Conservation (phyloP, 2,888 invertebrate species). For the Plemyria rubiginata region DNA sequence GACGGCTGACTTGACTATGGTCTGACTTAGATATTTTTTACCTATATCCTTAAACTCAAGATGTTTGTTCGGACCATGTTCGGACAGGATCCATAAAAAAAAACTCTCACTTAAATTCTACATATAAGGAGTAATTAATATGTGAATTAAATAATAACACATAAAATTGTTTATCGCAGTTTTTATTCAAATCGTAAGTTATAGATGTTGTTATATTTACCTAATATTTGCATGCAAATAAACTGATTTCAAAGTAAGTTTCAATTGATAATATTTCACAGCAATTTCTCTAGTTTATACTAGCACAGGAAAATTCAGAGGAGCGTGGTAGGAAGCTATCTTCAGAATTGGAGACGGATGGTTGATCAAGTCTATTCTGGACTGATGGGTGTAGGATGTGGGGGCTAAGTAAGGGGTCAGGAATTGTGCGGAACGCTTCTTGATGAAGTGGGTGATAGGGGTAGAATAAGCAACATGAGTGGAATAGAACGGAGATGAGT, state of each 20-base stretch:
- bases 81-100: too few relatives aligned
- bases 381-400: constrained; percentile 56
- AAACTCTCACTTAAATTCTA: too few relatives aligned
- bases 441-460: constrained; percentile 61
- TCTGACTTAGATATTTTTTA: too few relatives aligned
- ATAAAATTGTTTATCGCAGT: background rate
- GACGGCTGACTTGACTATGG: too few relatives aligned
- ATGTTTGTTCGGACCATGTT: too few relatives aligned
- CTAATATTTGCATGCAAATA: background rate
- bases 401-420: constrained; percentile 54
- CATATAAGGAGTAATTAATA: too few relatives aligned
- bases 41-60: too few relatives aligned
- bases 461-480: constrained; percentile 55
- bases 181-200: background rate
- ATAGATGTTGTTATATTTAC: background rate
- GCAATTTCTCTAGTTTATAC: constrained; percentile 8
- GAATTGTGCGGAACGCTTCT: constrained; percentile 61
- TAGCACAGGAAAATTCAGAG: constrained; percentile 37
- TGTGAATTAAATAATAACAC: too few relatives aligned
- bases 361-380: constrained; percentile 53
- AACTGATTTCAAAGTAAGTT: constrained; percentile 1
- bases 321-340: constrained; percentile 52
- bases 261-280: background rate
- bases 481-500: constrained; percentile 50
- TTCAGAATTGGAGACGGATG: constrained; percentile 49